phyloP scores from a whole-genome alignment of 2,113 vertebrate species.

The Rallus limicola region DNA sequence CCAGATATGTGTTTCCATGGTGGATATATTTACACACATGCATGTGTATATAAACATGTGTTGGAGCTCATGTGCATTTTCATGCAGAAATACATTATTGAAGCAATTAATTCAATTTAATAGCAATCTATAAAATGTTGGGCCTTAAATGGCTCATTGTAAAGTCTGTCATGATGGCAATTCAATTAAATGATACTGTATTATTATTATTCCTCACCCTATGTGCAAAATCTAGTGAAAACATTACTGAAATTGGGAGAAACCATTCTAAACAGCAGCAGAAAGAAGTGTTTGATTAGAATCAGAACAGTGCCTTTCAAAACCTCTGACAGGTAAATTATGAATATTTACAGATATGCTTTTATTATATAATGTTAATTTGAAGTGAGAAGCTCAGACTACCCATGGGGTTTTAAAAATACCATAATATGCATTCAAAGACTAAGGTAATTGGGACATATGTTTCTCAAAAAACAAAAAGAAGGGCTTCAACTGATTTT shows the following conservation, averaged over 20 bases:
- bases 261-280: constrained; percentile 35
- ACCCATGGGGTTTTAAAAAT: background rate
- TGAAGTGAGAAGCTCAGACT: constrained; percentile 3
- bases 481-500: background rate
- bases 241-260: constrained; percentile 37
- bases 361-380: constrained; percentile 5
- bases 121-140: background rate
- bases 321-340: constrained; percentile 36
- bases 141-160: constrained; percentile 16
- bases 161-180: background rate
- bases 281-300: constrained; percentile 49
- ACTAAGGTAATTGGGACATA: background rate
- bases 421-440: background rate
- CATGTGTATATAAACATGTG: background rate
- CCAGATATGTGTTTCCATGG: background rate
- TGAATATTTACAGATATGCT: constrained; percentile 12
- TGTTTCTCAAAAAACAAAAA: background rate
- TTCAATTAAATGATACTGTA: constrained; percentile 19
- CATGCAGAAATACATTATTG: background rate
- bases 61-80: background rate
- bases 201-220: constrained; percentile 51
- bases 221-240: constrained; percentile 42
- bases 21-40: background rate
- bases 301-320: constrained; percentile 38
- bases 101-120: constrained; percentile 1